Evolutionary conservation across 2,113 vertebrate species (phyloP), one percentile per base, ranked within the genome.

Genomic region (Pseudopipra pipra): DNA sequence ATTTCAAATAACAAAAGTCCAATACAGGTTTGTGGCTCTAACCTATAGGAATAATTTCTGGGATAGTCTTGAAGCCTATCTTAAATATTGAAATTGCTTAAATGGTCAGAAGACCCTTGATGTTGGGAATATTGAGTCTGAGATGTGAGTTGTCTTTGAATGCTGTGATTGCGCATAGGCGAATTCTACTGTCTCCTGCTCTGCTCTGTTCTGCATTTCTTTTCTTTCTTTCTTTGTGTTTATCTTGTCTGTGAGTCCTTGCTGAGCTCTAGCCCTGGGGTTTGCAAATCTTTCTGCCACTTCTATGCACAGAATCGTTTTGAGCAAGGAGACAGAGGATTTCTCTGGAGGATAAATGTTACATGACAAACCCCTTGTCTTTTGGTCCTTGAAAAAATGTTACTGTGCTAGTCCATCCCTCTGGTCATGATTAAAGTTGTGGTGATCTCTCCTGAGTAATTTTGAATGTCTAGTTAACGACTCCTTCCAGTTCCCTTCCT

Each of bases 401-500:
- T 96, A 61, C 62, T 95, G 75, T 87, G 82, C 58, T 85, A 89
- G 52, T 96, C 87, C 76, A 87, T 94, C 95, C 84, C 94, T 97
- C 92, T 97, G 93, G 89, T 90, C 91, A 83, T 81, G 71, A 93
- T 96, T 96, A 94, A 97, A 96, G 95, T 96, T 97, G 93, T 95
- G 83, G 77, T 33, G 93, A 96, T 95, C 80, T 96, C 92, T 96
- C 90, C 90, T 93, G 83, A 73, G 55, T 85, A 95, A 94, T 90
- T 96, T 94, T 92, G 95, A 97, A 94, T 97, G 88, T 96, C 94
- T 97, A 92, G 93, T 96, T 95, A 96, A 96, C 28, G 43, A 94
- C 56, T 96, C 90, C 91, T 97, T 95, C 71, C 87, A 90, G 55
- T 95, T 97, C 43, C 63, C 67, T 89, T 88, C 76, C 51, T 89